Base-by-base conservation (phyloP, 2,888 invertebrate species). In the Cheilosia grossa region DNA sequence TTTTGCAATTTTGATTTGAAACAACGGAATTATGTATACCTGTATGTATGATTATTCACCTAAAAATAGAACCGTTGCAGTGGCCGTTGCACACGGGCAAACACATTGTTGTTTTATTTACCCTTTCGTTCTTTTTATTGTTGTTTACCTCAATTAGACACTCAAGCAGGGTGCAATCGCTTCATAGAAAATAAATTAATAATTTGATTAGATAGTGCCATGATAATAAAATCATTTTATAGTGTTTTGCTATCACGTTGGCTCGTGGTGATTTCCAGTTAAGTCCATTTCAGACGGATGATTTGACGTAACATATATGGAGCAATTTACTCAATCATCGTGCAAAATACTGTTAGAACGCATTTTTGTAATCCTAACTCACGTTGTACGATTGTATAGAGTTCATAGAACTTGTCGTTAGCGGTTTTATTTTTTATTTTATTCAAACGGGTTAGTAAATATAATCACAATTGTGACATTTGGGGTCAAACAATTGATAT, bases 61-160 rank as follows among this genome's bases (percentile, higher is more conserved):
- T 58, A 58, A 59, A 59, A 59, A 59, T 59, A 59, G 59, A 19
- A 24, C n/a, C n/a, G 24, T 24, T n/a, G 21, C 58, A 59, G 47
- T 9, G 17, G 19, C 17, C 19, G 42, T 58, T 58, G 37, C 40
- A 40, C 21, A 40, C 37, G 21, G 15, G 15, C 21, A 24, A 3
- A 24, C 21, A 42, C 19, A 9, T 58, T 40, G 40, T 9, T 40
- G 15, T 58, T 58, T n/a, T 10, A 21, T 40, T 58, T 40, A 40
- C 21, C 40, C 10, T 19, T 6, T 9, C 2, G 7, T 9, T 17
- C 7, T 17, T 21, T 58, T 40, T 40, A 40, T 4, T 42, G 17
- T 24, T 40, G 59, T 42, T 59, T 59, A 42, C 24, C 42, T 59
- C n/a, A 42, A 24, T 24, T 40, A 42, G 24, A 59, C 59, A 24